phyloP scores from a whole-genome alignment of 2,797 vertebrate species.

The Vireo griseus region DNA sequence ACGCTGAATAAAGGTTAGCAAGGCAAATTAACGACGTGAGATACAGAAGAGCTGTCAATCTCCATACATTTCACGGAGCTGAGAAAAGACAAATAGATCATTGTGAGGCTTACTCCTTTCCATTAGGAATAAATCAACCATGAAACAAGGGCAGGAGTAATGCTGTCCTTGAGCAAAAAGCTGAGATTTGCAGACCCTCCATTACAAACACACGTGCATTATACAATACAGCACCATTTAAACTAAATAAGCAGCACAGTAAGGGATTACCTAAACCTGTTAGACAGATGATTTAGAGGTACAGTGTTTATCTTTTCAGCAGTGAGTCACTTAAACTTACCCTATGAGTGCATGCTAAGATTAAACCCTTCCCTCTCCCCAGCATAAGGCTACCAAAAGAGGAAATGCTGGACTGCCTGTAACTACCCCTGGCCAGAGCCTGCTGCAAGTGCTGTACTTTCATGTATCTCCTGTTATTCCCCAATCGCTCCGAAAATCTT shows the following conservation, averaged over 20 bases:
- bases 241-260: constrained; percentile 31
- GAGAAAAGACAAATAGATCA: constrained; percentile 17
- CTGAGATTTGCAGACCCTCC: not conserved
- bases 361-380: not conserved
- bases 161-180: not conserved
- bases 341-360: not conserved
- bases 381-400: not conserved
- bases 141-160: constrained; percentile 32
- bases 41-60: constrained; percentile 21
- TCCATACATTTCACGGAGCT: not conserved
- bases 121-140: constrained; percentile 47
- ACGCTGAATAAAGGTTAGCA: constrained; percentile 2
- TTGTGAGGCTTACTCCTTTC: constrained; percentile 26
- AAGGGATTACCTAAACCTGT: constrained; percentile 39
- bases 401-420: not conserved
- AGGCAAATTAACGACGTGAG: constrained; percentile 19
- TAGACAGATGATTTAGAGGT: not conserved
- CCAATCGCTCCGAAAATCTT: not conserved
- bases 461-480: not conserved
- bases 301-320: not conserved
- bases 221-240: not conserved
- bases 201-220: not conserved
- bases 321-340: not conserved
- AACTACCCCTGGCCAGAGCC: not conserved
- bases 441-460: not conserved